Evolutionary conservation across 2,888 invertebrate species (phyloP).

Genomic region (Scelioninae gen. 2): DNA sequence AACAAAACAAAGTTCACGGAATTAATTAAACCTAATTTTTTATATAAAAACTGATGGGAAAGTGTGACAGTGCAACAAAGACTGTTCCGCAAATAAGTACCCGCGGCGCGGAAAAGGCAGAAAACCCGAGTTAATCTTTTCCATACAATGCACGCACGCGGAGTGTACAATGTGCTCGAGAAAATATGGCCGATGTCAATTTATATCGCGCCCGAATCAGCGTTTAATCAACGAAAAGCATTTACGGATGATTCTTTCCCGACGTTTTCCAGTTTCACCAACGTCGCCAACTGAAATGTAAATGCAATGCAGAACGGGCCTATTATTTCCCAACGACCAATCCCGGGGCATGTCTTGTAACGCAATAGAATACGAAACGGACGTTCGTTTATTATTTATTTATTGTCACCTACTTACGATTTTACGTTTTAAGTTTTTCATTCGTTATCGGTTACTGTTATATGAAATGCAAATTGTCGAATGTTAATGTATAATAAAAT

Average conservation of each 20-base stretch:
- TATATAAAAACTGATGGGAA: slow-evolving; percentile 44
- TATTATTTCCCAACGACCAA: slow-evolving; percentile 9
- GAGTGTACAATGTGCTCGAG: too few relatives aligned
- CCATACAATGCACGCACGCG: neutral
- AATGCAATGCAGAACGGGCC: slow-evolving; percentile 11
- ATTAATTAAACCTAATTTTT: slow-evolving; percentile 53
- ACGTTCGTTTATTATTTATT: slow-evolving; percentile 9
- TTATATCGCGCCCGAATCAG: neutral
- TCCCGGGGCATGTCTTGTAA: neutral
- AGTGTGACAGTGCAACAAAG: slow-evolving; percentile 48
- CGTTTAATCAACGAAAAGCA: slow-evolving; percentile 2
- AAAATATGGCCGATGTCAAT: slow-evolving; percentile 3
- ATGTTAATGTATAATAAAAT: neutral
- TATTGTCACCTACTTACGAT: neutral
- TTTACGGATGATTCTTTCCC: neutral
- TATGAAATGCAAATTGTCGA: neutral
- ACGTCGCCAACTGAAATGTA: slow-evolving; percentile 22
- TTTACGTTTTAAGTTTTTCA: neutral
- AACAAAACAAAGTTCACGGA: slow-evolving; percentile 36
- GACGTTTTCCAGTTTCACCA: slow-evolving; percentile 1
- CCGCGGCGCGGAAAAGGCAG: neutral
- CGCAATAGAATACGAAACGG: slow-evolving; percentile 4
- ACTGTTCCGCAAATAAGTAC: slow-evolving; percentile 13
- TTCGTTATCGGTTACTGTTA: neutral
- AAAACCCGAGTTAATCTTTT: slow-evolving; percentile 7